Evolutionary conservation across 2,797 vertebrate genomes (phyloP).

Genomic region (Lithobates pipiens): DNA sequence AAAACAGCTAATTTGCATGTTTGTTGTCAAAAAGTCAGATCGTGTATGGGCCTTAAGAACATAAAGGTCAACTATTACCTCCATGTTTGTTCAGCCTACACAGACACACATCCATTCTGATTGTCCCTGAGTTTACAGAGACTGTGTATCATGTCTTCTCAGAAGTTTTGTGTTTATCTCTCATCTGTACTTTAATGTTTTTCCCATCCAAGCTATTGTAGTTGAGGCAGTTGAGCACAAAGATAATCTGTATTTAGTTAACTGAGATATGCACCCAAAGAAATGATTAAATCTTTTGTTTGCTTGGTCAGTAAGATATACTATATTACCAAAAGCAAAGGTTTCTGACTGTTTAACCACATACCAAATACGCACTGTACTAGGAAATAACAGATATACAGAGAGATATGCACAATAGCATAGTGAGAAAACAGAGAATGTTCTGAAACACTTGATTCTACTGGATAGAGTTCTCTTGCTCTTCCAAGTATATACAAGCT

Average conservation of each 20-base stretch:
- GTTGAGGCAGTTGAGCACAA: background rate
- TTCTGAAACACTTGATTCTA: too few relatives aligned
- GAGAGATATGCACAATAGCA: too few relatives aligned
- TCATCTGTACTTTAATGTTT: background rate
- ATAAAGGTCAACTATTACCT: too few relatives aligned
- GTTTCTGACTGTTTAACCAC: conserved; percentile 20
- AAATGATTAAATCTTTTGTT: conserved; percentile 15
- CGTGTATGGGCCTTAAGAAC: too few relatives aligned
- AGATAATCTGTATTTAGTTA: background rate
- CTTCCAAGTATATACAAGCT: too few relatives aligned
- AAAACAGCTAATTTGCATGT: too few relatives aligned
- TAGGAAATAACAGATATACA: background rate
- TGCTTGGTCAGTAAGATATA: background rate
- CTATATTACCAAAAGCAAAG: background rate
- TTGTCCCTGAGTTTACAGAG: too few relatives aligned
- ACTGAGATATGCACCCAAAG: background rate
- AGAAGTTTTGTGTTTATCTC: background rate
- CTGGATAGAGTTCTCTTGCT: too few relatives aligned
- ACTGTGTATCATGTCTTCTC: background rate
- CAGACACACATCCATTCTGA: too few relatives aligned
- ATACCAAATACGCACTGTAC: background rate
- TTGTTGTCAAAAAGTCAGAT: too few relatives aligned
- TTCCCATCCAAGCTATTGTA: background rate
- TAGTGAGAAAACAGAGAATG: too few relatives aligned
- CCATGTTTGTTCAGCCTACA: too few relatives aligned